These are phyloP conservation scores for Dromiciops gliroides DNA, from an alignment of 2,113 vertebrate genomes.

Conservation along the genomic window DNA sequence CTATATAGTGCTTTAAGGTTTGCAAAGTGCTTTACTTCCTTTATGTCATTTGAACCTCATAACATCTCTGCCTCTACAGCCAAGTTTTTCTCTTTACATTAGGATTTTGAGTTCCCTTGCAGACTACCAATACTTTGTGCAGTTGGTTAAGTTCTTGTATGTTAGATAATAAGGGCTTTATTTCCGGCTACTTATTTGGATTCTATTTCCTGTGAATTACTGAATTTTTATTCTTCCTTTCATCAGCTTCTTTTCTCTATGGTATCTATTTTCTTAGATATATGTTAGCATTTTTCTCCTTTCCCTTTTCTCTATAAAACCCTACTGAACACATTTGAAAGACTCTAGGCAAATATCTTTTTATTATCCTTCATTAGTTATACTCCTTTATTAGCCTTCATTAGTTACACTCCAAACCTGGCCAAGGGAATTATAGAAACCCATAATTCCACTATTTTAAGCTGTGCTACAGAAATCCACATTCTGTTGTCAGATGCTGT, in stretches of 20 bases:
- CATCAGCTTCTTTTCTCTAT: background rate
- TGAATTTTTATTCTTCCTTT: background rate
- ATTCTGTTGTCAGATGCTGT: background rate
- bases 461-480: background rate
- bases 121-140: background rate
- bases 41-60: background rate
- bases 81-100: background rate
- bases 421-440: background rate
- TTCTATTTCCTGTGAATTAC: background rate
- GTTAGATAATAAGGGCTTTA: background rate
- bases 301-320: background rate
- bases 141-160: background rate
- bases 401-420: background rate
- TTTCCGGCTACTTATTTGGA: background rate
- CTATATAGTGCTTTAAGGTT: background rate
- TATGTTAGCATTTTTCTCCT: background rate
- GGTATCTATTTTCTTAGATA: background rate
- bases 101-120: background rate
- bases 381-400: background rate
- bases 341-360: background rate
- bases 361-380: background rate
- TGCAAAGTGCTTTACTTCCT: background rate
- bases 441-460: background rate
- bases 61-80: background rate
- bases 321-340: background rate